phyloP scores from a whole-genome alignment of 2,797 vertebrate genomes.

The Gouania willdenowi region DNA sequence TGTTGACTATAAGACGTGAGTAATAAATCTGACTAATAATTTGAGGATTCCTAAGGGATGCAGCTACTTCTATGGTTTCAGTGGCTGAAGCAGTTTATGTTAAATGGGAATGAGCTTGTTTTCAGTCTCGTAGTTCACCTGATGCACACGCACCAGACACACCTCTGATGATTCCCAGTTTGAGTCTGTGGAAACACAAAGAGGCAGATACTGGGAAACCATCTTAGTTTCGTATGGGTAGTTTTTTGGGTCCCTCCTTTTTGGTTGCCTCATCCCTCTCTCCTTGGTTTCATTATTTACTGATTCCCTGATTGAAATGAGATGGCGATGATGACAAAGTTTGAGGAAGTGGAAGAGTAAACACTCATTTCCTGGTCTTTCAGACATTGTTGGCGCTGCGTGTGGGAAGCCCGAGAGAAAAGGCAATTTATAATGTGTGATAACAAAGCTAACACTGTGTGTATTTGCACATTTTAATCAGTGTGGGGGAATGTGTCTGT shows the following conservation, averaged over 20 bases:
- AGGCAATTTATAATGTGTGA: slow-evolving; percentile 24
- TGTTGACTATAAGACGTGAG: too few species aligned
- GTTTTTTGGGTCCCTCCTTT: too few species aligned
- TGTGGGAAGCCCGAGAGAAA: slow-evolving; percentile 38
- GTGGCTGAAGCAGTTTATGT: too few species aligned
- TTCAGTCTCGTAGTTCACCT: background rate
- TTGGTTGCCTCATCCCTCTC: slow-evolving; percentile 23
- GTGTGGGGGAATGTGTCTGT: slow-evolving; percentile 1
- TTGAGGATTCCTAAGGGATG: too few species aligned
- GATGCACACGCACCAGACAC: background rate
- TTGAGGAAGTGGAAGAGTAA: slow-evolving; percentile 42
- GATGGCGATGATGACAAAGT: slow-evolving; percentile 32
- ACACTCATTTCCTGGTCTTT: slow-evolving; percentile 27
- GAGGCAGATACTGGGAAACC: background rate
- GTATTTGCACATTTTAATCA: slow-evolving; percentile 19
- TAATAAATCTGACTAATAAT: too few species aligned
- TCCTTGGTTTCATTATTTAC: slow-evolving; percentile 5
- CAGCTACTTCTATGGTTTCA: too few species aligned
- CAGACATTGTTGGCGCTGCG: slow-evolving; percentile 18
- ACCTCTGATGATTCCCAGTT: too few species aligned
- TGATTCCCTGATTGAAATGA: slow-evolving; percentile 13
- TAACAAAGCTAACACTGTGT: slow-evolving; percentile 11
- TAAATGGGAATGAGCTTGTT: too few species aligned
- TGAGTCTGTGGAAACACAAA: too few species aligned
- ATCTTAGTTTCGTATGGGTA: too few species aligned